phyloP scores from a whole-genome alignment of 2,113 vertebrate genomes.

The Atlantisia rogersi region DNA sequence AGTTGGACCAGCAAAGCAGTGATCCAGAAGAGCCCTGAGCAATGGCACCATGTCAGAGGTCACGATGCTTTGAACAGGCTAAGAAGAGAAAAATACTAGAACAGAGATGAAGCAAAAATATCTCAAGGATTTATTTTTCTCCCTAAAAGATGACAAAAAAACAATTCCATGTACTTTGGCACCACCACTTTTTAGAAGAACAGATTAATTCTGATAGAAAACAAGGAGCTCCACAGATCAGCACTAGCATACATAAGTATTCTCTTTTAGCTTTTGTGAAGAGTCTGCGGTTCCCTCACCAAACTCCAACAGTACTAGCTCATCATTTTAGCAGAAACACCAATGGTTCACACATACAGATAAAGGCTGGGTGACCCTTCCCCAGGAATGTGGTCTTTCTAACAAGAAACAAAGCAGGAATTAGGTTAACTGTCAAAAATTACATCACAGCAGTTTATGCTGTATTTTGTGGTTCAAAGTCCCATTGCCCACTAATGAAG shows the following conservation, averaged over 20 bases:
- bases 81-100: not conserved
- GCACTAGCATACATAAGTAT: not conserved
- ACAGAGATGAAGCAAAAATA: not conserved
- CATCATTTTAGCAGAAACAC: not conserved
- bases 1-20: not conserved
- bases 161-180: not conserved
- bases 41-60: not conserved
- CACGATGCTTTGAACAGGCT: not conserved
- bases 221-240: not conserved
- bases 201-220: not conserved
- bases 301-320: not conserved
- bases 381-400: not conserved
- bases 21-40: not conserved
- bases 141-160: not conserved
- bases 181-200: not conserved
- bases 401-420: not conserved
- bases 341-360: not conserved
- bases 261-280: not conserved
- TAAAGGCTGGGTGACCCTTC: not conserved
- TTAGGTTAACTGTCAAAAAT: not conserved
- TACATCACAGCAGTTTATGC: not conserved
- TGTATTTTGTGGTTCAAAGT: not conserved
- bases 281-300: not conserved
- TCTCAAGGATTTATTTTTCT: not conserved
- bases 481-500: not conserved